Conservation (phyloP, 2,113 vertebrate species). For the Nansenia antarctica region DNA sequence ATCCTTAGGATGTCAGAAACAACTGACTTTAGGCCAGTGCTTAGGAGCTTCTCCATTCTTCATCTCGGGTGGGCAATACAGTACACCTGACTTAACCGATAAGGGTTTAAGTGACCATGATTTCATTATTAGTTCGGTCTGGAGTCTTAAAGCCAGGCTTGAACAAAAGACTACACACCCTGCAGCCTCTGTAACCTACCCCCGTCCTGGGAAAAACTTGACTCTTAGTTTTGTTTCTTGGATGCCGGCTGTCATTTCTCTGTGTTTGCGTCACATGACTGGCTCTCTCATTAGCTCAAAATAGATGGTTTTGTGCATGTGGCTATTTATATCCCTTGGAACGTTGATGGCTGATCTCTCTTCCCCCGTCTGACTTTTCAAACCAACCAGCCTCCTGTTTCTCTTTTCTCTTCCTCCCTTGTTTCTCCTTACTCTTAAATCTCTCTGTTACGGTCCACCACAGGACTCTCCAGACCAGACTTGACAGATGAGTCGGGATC, state of each 20-base stretch:
- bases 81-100: too few relatives aligned
- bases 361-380: conserved; percentile 15
- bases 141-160: too few relatives aligned
- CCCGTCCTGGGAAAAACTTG: too few relatives aligned
- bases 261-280: conserved; percentile 41
- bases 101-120: too few relatives aligned
- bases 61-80: too few relatives aligned
- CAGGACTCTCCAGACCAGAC: conserved; percentile 53
- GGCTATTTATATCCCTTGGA: conserved; percentile 49
- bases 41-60: too few relatives aligned
- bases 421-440: background rate
- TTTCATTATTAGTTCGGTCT: too few relatives aligned
- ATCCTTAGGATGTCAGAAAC: background rate
- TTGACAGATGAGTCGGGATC: conserved; percentile 4
- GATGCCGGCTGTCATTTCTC: conserved; percentile 30
- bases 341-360: conserved; percentile 25
- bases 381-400: background rate
- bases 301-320: conserved; percentile 37
- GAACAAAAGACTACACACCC: too few relatives aligned
- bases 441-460: background rate
- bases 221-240: conserved; percentile 10
- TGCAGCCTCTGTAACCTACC: too few relatives aligned
- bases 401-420: conserved; percentile 57
- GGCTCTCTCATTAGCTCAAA: conserved; percentile 40
- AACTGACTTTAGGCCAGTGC: background rate